Percentiles rank a stretch among this genome's conserved stretches.
These are phyloP conservation scores for Acronicta psi DNA, from an alignment of 2,888 invertebrate genomes.

Conservation along the genomic window DNA sequence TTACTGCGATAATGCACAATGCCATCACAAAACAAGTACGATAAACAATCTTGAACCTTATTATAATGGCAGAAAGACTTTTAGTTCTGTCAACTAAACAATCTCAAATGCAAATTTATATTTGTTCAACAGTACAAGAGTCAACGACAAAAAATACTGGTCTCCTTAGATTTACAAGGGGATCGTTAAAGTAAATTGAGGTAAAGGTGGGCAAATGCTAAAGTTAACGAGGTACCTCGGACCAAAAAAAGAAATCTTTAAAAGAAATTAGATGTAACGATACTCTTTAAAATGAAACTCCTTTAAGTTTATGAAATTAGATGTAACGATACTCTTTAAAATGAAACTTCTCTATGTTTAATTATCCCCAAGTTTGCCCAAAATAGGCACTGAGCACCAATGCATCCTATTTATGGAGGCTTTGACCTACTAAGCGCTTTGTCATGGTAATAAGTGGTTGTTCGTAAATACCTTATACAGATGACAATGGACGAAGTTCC, in stretches of 20 bases:
- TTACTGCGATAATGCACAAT: conserved; percentile 65
- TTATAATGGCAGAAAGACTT: conserved; percentile 18
- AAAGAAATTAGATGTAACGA: conserved; percentile 67
- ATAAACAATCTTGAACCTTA: conserved; percentile 54
- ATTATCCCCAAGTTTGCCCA: conserved; percentile 40
- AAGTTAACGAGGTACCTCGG: conserved; percentile 66
- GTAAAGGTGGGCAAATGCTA: conserved; percentile 76
- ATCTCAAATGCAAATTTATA: conserved; percentile 39
- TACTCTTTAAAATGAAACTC: conserved; percentile 55
- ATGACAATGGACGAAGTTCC: neutral
- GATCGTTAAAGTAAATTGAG: conserved; percentile 82
- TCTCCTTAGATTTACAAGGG: conserved; percentile 75
- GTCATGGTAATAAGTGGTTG: conserved; percentile 15
- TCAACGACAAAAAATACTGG: conserved; percentile 73
- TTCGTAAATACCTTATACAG: neutral
- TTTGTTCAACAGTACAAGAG: conserved; percentile 57
- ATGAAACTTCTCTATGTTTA: conserved; percentile 24
- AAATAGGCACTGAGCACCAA: too few species aligned
- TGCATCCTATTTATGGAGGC: conserved; percentile 1
- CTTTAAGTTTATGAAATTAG: conserved; percentile 58
- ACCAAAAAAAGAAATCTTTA: conserved; percentile 55
- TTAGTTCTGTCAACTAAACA: conserved; percentile 13
- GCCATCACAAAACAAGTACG: conserved; percentile 31
- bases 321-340: conserved; percentile 64
- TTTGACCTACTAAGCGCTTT: conserved; percentile 4